Conservation (phyloP, 2,113 vertebrate species). For the Nerophis ophidion region DNA sequence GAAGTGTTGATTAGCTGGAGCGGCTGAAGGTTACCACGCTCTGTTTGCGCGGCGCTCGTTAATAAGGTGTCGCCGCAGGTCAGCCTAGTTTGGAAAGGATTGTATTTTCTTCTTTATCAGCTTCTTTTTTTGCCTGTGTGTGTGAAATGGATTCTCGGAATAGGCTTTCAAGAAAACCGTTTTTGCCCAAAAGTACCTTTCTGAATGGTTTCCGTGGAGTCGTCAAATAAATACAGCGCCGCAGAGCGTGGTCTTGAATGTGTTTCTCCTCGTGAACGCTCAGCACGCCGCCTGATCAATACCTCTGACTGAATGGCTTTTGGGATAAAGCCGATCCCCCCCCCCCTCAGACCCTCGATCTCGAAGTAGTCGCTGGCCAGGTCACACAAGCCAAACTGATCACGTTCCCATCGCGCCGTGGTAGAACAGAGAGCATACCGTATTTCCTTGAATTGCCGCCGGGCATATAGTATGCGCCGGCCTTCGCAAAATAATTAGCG, state of each 20-base stretch:
- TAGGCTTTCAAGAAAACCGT: too few relatives aligned
- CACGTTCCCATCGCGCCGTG: conserved; percentile 53
- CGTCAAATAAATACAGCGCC: conserved; percentile 20
- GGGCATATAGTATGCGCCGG: too few relatives aligned
- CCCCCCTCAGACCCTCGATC: too few relatives aligned
- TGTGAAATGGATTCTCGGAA: neutral
- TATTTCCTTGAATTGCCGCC: too few relatives aligned
- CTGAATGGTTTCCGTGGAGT: conserved; percentile 13
- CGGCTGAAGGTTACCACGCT: conserved; percentile 44
- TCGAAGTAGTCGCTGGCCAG: conserved; percentile 6
- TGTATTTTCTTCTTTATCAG: neutral
- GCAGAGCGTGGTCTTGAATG: conserved; percentile 12
- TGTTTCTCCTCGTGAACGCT: conserved; percentile 6
- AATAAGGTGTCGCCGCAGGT: conserved; percentile 21
- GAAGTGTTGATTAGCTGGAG: conserved; percentile 53
- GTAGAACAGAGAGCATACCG: conserved; percentile 59
- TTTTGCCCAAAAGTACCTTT: neutral
- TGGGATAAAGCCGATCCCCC: conserved; percentile 13
- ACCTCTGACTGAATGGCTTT: conserved; percentile 55
- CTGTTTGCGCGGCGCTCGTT: conserved; percentile 41
- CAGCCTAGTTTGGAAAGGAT: neutral
- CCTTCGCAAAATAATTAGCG: too few relatives aligned
- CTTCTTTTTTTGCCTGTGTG: neutral
- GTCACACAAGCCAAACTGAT: conserved; percentile 57
- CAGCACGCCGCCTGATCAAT: conserved; percentile 63